Evolutionary conservation across 2,888 invertebrate genomes (phyloP), one percentile per base, ranked within the genome.

Genomic region (Aelia acuminata): DNA sequence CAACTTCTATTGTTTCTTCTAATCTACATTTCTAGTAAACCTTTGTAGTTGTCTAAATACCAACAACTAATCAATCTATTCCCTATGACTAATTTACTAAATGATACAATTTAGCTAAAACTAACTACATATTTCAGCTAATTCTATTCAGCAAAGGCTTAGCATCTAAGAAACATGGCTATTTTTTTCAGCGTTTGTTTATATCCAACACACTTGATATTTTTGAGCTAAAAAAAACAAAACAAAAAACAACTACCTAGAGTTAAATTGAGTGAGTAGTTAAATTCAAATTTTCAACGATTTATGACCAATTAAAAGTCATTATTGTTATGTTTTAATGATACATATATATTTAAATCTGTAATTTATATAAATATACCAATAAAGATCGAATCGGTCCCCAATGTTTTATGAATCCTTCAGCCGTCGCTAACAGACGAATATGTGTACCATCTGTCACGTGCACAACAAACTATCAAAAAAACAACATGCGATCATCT

Each of bases 401-500:
- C 7, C 63, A 70, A 70, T 70, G 26, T 35, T 20, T 70, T 20
- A 18, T 18, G 63, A 35, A 18, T 20, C 31, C 35, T 20, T 35
- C 7, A 70, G 18, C 63, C 20, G 63, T 7, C 31, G 4, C 4
- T 35, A 18, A 35, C 63, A 26, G 26, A 20, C 43, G 43, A 7
- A 43, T 43, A 4, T 70, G 26, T 35, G 63, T 70, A 70, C 20
- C 63, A 35, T 18, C 18, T 70, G 63, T n/a, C n/a, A 35, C 63
- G 63, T 70, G 63, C 63, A 70, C 31, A 70, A 18, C 20, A n/a
- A n/a, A 70, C 31, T 70, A 70, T 70, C 31, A 70, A 70, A 70
- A 70, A 70, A 31, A 70, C 63, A 70, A 70, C 63, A 70, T 70
- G 63, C 63, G 63, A 70, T 70, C 35, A 70, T 35, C 63, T 70